Evolutionary conservation across 2,888 invertebrate genomes (phyloP).

Genomic region (Pilophorus perplexus): DNA sequence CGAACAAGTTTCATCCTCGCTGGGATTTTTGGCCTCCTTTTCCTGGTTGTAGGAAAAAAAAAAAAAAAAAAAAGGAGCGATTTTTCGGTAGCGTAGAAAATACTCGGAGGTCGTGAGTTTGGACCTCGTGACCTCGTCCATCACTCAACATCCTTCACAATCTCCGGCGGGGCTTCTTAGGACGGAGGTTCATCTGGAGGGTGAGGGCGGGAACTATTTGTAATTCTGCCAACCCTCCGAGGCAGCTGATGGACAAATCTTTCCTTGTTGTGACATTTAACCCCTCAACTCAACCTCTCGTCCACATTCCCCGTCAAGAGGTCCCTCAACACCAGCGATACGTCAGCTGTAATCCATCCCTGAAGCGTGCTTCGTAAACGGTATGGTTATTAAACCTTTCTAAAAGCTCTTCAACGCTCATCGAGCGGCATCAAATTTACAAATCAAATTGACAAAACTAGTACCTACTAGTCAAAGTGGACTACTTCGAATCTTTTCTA

Average conservation of each 20-base stretch:
- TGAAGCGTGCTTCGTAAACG: too few species aligned
- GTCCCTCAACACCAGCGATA: too few species aligned
- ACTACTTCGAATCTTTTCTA: too few species aligned
- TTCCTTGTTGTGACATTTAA: conserved; percentile 9
- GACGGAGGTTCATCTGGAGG: background rate
- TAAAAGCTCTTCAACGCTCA: too few species aligned
- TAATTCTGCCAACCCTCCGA: background rate
- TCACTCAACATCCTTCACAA: conserved; percentile 37
- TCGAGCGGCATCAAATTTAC: too few species aligned
- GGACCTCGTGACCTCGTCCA: conserved; percentile 21
- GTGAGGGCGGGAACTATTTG: conserved; percentile 13
- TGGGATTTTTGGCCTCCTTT: background rate
- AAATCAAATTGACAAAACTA: too few species aligned
- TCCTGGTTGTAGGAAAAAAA: background rate
- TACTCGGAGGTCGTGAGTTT: conserved; percentile 4
- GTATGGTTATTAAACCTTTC: too few species aligned
- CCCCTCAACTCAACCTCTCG: too few species aligned
- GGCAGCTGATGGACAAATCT: conserved; percentile 12
- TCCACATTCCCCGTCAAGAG: too few species aligned
- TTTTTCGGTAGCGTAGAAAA: background rate
- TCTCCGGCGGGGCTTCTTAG: conserved; percentile 22
- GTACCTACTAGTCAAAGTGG: too few species aligned
- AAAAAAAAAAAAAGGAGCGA: background rate
- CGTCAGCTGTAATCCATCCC: too few species aligned
- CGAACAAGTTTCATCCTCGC: background rate